Base-by-base conservation (phyloP, 1,140 invertebrate species). In the Hetaerina americana region DNA sequence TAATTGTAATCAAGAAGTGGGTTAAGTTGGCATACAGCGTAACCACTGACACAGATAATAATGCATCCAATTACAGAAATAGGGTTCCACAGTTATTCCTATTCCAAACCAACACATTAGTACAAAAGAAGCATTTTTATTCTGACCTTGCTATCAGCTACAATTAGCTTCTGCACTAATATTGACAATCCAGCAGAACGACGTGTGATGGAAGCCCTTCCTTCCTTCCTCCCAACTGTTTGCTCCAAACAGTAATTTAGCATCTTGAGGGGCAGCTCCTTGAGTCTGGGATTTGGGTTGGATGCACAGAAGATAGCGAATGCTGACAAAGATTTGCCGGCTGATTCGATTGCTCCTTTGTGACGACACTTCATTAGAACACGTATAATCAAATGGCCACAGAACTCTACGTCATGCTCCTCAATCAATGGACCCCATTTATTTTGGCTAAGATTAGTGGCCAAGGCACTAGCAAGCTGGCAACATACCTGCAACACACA, bases 321-420 rank as follows among this genome's bases (percentile, higher is more conserved):
- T 57, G 79, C 77, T 77, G 82, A 83, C 71, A 91, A 82, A 31
- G 86, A 82, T 69, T 80, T 73, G 2, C 89, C 89, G 0, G 88
- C 89, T 18, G 87, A 82, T 81, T 93, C 91, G 70, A 93, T 91
- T 26, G 87, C 91, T 66, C 92, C 92, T 82, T 93, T 92, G 77
- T 92, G 91, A 10, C 91, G 82, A 76, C 89, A 92, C 26, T 86
- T 88, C 66, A 87, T 86, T 68, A 92, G 79, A 68, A 92, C 86
- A 70, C 84, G 82, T 29, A 88, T 85, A 26, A 92, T 82, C 49
- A 87, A 78, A 12, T 86, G 68, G 0, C 77, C 79, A 75, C 85
- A 85, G 75, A 80, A 79, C 27, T 84, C 77, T 27, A 80, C 81
- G 70, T 82, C 74, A n/a, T n/a, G n/a, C 26, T 66, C 40, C 26